Evolutionary conservation across 2,888 invertebrate genomes (phyloP), one percentile per base, ranked within the genome.

Genomic region (Drosophila kambysellisi): DNA sequence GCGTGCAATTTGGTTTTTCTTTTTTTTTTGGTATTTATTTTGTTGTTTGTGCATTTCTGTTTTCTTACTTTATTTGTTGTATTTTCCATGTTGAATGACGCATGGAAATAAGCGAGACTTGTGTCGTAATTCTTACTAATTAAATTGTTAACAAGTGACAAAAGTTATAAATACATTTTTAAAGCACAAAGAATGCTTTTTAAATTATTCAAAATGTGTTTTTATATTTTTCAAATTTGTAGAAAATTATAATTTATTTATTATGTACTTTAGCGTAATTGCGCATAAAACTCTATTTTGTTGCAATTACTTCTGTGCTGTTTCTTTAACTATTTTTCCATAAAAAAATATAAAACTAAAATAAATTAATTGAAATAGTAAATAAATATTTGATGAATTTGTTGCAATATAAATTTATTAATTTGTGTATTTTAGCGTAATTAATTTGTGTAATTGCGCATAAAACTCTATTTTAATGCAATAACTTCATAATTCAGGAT

Each of bases 81-180:
- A 35, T 39, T 39, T 64, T 41, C 62, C 46, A 30, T 51, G 29
- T 15, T 29, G 60, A 72, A 62, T 83, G 86, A 86, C 89, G 88
- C 77, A 86, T 70, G 58, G 9, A 20, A 57, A 37, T 63, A 8
- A 57, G 15, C 20, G n/a, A 12, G 30, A 57, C 53, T 61, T 66
- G 57, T 68, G 72, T 52, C 70, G 69, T 71, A 85, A 82, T 74
- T 54, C 51, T n/a, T 52, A 48, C 70, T 80, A 86, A 83, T 88
- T 88, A 41, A 86, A 88, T 83, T 78, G 74, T 64, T 57, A 33
- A 51, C 54, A 62, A 62, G 53, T 69, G 64, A 30, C 41, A 35
- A 48, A 25, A 29, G 6, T 17, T 32, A 32, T 48, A 37, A n/a
- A 25, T 48, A n/a, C 29, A 12, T 48, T 35, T 0, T 33, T 1